phyloP scores from a whole-genome alignment of 1,140 invertebrate genomes.

The Lordiphosa mommai region DNA sequence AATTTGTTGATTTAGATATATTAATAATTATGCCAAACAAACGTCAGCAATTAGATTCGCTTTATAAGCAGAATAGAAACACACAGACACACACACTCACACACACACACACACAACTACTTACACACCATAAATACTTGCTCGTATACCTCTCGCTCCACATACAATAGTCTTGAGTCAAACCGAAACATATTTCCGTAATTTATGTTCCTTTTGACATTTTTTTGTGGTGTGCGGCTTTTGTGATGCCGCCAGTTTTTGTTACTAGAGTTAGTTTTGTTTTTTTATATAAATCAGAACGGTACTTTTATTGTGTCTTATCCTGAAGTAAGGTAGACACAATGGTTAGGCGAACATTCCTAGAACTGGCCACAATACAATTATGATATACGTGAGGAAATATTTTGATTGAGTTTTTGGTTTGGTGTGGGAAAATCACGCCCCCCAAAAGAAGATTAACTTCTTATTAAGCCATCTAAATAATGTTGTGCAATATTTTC shows the following conservation, averaged over 20 bases:
- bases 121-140: not conserved
- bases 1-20: conserved; percentile 28
- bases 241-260: conserved; percentile 49
- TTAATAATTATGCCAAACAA: conserved; percentile 50
- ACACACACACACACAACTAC: conserved; percentile 1
- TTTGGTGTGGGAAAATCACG: conserved; percentile 19
- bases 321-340: conserved; percentile 8
- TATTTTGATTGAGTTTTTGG: conserved; percentile 46
- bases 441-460: not conserved
- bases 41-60: conserved; percentile 49
- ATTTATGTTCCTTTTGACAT: conserved; percentile 68
- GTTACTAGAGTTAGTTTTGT: not conserved
- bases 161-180: conserved; percentile 23
- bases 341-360: conserved; percentile 24
- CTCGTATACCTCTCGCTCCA: conserved; percentile 9
- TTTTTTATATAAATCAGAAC: conserved; percentile 35
- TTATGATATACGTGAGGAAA: conserved; percentile 68
- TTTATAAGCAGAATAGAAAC: conserved; percentile 16
- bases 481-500: no score
- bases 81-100: conserved; percentile 19
- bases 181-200: conserved; percentile 30
- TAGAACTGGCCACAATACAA: conserved; percentile 28
- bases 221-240: conserved; percentile 42
- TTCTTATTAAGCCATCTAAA: not conserved
- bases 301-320: conserved; percentile 50